Evolutionary conservation across 2,797 vertebrate genomes (phyloP), one percentile per base, ranked within the genome.

Genomic region (Coracias cyanogaster): DNA sequence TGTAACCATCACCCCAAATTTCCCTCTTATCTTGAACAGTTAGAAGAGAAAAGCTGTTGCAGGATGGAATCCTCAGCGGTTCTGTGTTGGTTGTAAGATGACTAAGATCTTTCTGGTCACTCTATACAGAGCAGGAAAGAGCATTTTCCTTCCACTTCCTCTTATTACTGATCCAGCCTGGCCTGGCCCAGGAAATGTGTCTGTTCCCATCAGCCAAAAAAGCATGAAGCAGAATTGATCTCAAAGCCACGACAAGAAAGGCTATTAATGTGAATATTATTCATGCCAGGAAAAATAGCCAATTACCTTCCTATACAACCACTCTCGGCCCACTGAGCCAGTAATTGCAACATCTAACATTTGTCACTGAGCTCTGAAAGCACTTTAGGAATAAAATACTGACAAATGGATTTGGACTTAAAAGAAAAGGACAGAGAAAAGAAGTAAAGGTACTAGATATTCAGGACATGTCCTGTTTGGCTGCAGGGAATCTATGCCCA

Each of bases 251-350:
- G 3, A 79, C 61, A 90, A 95, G 67, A 76, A 76, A 94, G 62
- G 55, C 74, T 87, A 82, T 91, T 96, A 95, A 76, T 92, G 87
- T 0, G 55, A 92, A 82, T 91, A 95, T 96, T 97, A 97, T 96
- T 97, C 94, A 95, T 93, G 74, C 89, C 89, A 96, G 93, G 90
- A 95, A 94, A 96, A 96, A 96, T 95, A 96, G 85, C 92, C 95
- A 95, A 96, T 96, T 97, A 96, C 85, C 71, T 96, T 95, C 71
- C 86, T 58, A 83, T 70, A 93, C 87, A 93, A 85, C 86, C 66
- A 73, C 71, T 85, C 89, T 95, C 92, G 92, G 95, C 89, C 87
- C 91, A 95, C 87, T 69, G 81, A 96, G 95, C 80, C 69, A 65
- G 80, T 95, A 96, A 96, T 87, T 95, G 94, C 93, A 95, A 86